These are phyloP conservation scores for Nebria brevicollis DNA, from an alignment of 2,888 invertebrate species.

Conservation along the genomic window DNA sequence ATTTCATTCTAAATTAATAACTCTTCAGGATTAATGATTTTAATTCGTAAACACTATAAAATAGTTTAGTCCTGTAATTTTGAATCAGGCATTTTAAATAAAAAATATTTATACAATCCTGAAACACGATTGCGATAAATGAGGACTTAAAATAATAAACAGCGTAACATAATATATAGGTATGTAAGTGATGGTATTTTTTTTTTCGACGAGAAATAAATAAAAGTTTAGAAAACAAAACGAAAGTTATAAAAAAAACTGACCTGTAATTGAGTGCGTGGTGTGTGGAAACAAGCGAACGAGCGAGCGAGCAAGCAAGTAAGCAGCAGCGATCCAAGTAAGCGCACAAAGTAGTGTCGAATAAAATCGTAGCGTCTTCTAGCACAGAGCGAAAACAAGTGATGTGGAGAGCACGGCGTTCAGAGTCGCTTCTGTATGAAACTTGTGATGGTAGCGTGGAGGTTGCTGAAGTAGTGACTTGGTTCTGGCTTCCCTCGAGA, in stretches of 20 bases:
- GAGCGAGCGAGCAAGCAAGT: too few species aligned
- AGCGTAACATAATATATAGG: too few species aligned
- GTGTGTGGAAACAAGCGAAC: neutral
- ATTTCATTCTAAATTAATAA: too few species aligned
- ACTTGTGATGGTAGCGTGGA: slow-evolving; percentile 43
- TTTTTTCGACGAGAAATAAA: neutral
- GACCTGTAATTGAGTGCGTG: slow-evolving; percentile 17
- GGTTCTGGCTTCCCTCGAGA: slow-evolving; percentile 39
- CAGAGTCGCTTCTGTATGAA: slow-evolving; percentile 37
- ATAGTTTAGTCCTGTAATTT: too few species aligned
- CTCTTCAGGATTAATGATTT: too few species aligned
- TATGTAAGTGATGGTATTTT: too few species aligned
- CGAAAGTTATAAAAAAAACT: neutral
- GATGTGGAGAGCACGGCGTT: slow-evolving; percentile 18
- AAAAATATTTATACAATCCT: too few species aligned
- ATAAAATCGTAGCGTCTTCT: neutral
- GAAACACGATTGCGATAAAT: too few species aligned
- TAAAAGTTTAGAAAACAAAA: neutral
- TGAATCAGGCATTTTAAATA: too few species aligned
- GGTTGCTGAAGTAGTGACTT: slow-evolving; percentile 46
- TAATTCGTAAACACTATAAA: too few species aligned
- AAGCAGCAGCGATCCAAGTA: neutral
- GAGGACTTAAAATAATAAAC: too few species aligned
- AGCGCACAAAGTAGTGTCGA: slow-evolving; percentile 10
- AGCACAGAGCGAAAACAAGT: neutral